Evolutionary conservation across 2,113 vertebrate species (phyloP).

Genomic region (Pandion haliaetus): DNA sequence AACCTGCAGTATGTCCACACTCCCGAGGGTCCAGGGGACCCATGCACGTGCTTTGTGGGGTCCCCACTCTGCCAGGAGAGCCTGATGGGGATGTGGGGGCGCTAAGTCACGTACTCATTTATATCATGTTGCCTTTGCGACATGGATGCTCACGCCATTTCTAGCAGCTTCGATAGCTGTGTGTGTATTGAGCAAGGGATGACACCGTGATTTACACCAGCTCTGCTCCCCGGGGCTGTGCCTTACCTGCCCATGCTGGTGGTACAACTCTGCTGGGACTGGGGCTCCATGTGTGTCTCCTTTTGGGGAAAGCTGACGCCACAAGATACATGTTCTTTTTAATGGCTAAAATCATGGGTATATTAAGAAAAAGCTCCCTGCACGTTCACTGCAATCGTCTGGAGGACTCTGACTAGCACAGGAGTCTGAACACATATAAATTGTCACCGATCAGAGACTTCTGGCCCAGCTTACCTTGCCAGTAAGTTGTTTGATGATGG

Average conservation of each 20-base stretch:
- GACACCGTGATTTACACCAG: rapidly evolving
- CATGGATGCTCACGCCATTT: not conserved
- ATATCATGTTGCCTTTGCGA: rapidly evolving
- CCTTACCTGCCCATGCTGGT: rapidly evolving
- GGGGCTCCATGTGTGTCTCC: not conserved
- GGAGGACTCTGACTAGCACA: not conserved
- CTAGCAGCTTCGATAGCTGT: rapidly evolving
- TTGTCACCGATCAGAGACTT: not conserved
- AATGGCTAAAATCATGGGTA: not conserved
- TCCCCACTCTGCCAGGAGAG: not conserved
- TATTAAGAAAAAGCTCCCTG: not conserved
- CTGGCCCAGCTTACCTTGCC: constrained; percentile 8
- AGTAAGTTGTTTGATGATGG: not conserved
- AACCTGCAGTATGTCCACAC: rapidly evolving
- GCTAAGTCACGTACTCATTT: not conserved
- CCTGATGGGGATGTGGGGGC: not conserved
- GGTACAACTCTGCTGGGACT: not conserved
- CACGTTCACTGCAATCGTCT: not conserved
- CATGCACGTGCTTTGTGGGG: rapidly evolving
- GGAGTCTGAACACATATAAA: not conserved
- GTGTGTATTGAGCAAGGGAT: rapidly evolving
- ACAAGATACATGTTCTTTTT: not conserved
- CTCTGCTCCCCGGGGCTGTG: rapidly evolving
- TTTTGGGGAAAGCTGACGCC: not conserved
- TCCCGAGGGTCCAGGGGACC: rapidly evolving